Evolutionary conservation across 1,140 invertebrate genomes (phyloP), one percentile per base, ranked within the genome.

Genomic region (Lysiphlebus fabarum): DNA sequence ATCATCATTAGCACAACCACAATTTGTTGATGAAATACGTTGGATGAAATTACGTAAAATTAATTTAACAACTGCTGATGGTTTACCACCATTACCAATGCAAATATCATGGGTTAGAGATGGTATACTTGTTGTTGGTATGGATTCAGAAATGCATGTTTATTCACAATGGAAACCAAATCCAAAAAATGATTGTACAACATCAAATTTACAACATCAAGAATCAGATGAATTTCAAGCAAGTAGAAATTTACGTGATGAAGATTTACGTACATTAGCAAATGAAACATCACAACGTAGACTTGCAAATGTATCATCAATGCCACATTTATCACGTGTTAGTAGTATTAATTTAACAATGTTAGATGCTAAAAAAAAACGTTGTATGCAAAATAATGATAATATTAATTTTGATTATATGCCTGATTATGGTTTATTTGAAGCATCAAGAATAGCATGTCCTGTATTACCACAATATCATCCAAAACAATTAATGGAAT

Each of bases 91-190:
- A 0, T 74, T 99, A 11, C 97, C 97, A 0, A 98, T 99, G 90
- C 94, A 98, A 73, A 92, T 98, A 62, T 96, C 93, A 0, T 99
- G 97, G 97, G 96, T 98, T 1, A 84, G 96, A 37, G 95, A 98
- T 70, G 97, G 97, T 5, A 95, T 99, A 62, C 81, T 99, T 5
- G 93, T 99, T 0, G 95, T 99, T 6, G 97, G 96, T 26, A 98
- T 99, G 95, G 95, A 98, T 71, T 99, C 95, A 37, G 97, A 99
- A 77, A 98, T 99, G 94, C 95, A 99, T 69, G 95, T 99, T 0
- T 99, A 98, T 73, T 96, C 95, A 0, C 97, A 99, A 74, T 99
- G 97, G 96, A 92, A 92, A 67, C 89, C 90, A 3, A 86, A 87
- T 65, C 81, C 82, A 26, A 80, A 79, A 10, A 83, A 72, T 14